Conservation (phyloP, 1,140 invertebrate genomes). For the Bemisia tabaci region DNA sequence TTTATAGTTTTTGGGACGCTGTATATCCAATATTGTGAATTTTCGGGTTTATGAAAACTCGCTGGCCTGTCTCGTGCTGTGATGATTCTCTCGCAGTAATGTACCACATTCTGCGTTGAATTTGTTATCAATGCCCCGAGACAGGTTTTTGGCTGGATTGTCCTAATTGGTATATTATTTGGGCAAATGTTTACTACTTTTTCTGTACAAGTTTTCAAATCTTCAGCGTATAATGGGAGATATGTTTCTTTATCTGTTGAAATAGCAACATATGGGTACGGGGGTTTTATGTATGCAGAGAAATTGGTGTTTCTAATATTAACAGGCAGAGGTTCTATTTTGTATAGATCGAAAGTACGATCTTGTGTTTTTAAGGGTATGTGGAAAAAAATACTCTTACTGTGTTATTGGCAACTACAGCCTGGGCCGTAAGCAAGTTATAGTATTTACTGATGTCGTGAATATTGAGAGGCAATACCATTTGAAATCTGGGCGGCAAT, state of each 20-base stretch:
- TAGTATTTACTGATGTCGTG: background rate
- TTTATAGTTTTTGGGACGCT: too few species aligned
- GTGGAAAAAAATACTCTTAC: background rate
- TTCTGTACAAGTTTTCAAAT: background rate
- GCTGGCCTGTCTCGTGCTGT: too few species aligned
- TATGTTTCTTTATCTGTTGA: background rate
- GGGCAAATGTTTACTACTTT: background rate
- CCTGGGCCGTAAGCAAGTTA: background rate
- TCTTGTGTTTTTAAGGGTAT: background rate
- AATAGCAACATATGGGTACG: background rate
- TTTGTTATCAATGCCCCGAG: background rate
- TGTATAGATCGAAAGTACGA: background rate
- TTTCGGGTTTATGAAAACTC: too few species aligned
- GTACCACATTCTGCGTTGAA: background rate
- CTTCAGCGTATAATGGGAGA: background rate
- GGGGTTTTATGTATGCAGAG: background rate
- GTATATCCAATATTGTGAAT: too few species aligned
- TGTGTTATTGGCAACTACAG: background rate
- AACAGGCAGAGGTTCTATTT: background rate
- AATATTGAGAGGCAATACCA: background rate
- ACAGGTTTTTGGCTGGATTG: background rate
- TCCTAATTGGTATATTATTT: background rate
- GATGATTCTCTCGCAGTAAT: background rate
- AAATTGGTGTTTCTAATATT: background rate
- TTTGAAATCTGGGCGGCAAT: background rate